Evolutionary conservation across 2,797 vertebrate genomes (phyloP).

Genomic region (Catamblyrhynchus diadema): DNA sequence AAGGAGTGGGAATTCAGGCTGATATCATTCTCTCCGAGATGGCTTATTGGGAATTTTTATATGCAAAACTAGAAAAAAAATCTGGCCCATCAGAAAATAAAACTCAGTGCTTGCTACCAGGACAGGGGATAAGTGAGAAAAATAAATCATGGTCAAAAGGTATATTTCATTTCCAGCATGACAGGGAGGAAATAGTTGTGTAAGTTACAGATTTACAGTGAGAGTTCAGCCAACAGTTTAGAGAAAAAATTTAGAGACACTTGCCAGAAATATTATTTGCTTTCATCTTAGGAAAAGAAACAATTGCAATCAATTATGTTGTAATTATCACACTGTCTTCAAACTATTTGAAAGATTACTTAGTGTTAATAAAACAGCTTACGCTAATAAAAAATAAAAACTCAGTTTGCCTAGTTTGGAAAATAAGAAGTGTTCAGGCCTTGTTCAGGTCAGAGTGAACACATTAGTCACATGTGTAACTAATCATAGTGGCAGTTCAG

Average conservation of each 20-base stretch:
- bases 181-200: background rate
- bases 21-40: background rate
- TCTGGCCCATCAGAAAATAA: background rate
- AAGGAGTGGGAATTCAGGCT: background rate
- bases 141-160: background rate
- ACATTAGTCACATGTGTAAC: background rate
- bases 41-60: background rate
- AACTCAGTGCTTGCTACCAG: background rate
- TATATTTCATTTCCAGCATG: background rate
- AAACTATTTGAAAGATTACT: conserved; percentile 15
- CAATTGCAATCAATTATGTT: conserved; percentile 11
- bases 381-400: conserved; percentile 14
- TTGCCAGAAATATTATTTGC: background rate
- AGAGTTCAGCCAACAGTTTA: background rate
- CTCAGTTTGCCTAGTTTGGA: conserved; percentile 18
- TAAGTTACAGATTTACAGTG: background rate
- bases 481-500: background rate
- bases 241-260: background rate
- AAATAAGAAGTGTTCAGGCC: background rate
- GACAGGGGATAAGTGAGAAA: background rate
- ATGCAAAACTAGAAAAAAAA: background rate
- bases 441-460: background rate
- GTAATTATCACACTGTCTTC: background rate
- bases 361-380: background rate
- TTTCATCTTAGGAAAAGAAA: conserved; percentile 20